Percentiles rank a stretch among this genome's conserved stretches.
phyloP scores from a whole-genome alignment of 1,140 invertebrate species.

The Trichonephila clavata region DNA sequence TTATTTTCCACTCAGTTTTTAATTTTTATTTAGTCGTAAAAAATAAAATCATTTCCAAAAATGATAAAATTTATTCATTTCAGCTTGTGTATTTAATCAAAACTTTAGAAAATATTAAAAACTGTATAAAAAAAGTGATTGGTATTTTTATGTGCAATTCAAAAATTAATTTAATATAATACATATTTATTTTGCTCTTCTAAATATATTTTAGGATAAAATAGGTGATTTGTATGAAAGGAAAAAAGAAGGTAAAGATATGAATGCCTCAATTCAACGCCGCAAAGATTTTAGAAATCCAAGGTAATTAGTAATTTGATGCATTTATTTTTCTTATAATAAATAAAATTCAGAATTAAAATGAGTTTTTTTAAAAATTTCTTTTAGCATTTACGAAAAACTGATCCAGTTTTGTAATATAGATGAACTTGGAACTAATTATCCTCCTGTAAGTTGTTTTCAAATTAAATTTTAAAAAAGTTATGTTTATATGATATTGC shows the following conservation, averaged over 20 bases:
- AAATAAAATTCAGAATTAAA: slow-evolving; percentile 9
- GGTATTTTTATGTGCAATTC: too few relatives aligned
- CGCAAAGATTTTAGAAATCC: slow-evolving; percentile 97
- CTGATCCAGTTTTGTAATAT: slow-evolving; percentile 96
- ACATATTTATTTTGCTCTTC: not conserved
- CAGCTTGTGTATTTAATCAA: too few relatives aligned
- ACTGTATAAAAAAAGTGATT: too few relatives aligned
- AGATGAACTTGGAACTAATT: slow-evolving; percentile 97
- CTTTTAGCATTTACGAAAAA: slow-evolving; percentile 95
- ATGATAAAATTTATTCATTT: too few relatives aligned
- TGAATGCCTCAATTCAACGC: slow-evolving; percentile 94
- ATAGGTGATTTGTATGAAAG: slow-evolving; percentile 89
- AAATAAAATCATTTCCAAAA: too few relatives aligned
- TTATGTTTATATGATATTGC: too few relatives aligned
- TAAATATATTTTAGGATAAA: slow-evolving; percentile 84
- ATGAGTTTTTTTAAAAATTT: slow-evolving; percentile 58
- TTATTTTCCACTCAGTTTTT: too few relatives aligned
- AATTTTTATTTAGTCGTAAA: too few relatives aligned
- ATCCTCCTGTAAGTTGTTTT: slow-evolving; percentile 84
- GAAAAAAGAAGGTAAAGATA: slow-evolving; percentile 87
- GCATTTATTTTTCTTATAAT: slow-evolving; percentile 26
- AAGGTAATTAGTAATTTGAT: slow-evolving; percentile 78
- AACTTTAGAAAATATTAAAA: too few relatives aligned
- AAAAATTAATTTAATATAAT: too few relatives aligned
- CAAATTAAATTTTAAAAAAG: not conserved